Conservation (phyloP, 1,140 invertebrate genomes). For the Lerema accius region DNA sequence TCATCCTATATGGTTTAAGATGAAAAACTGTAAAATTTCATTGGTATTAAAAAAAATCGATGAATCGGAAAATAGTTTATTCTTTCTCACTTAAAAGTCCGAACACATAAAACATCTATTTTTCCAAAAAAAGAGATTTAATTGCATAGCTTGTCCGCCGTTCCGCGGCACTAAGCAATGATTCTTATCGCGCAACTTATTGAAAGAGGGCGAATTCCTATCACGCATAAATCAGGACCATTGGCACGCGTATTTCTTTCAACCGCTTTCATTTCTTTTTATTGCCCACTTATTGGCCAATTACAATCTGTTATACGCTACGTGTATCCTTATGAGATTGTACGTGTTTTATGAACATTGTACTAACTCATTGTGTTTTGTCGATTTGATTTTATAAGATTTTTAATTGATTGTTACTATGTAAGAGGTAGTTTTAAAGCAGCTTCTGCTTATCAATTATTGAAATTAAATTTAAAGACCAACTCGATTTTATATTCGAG, state of each 20-base stretch:
- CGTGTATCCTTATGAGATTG: not conserved
- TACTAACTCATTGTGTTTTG: too few relatives aligned
- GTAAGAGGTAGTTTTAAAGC: too few relatives aligned
- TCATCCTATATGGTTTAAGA: too few relatives aligned
- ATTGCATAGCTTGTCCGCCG: conserved; percentile 61
- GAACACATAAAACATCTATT: conserved; percentile 15
- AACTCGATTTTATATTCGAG: too few relatives aligned
- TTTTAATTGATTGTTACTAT: too few relatives aligned
- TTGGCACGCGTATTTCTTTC: conserved; percentile 58
- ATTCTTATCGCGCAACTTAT: conserved; percentile 76
- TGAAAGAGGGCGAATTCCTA: conserved; percentile 77
- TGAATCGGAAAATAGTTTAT: not conserved
- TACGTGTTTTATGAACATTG: not conserved
- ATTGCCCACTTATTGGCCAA: conserved; percentile 69
- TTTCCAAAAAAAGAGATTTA: conserved; percentile 58
- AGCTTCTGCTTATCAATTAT: too few relatives aligned
- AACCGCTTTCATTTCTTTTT: conserved; percentile 55
- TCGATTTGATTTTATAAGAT: too few relatives aligned
- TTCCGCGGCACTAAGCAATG: conserved; percentile 67
- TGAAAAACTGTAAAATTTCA: too few relatives aligned
- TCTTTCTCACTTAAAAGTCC: not conserved
- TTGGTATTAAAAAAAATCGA: too few relatives aligned
- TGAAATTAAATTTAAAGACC: too few relatives aligned
- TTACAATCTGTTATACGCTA: conserved; percentile 42
- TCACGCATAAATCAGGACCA: conserved; percentile 72